These are phyloP conservation scores for Mormyrus hasselquistii DNA, from an alignment of 2,797 vertebrate genomes.

Conservation along the genomic window DNA sequence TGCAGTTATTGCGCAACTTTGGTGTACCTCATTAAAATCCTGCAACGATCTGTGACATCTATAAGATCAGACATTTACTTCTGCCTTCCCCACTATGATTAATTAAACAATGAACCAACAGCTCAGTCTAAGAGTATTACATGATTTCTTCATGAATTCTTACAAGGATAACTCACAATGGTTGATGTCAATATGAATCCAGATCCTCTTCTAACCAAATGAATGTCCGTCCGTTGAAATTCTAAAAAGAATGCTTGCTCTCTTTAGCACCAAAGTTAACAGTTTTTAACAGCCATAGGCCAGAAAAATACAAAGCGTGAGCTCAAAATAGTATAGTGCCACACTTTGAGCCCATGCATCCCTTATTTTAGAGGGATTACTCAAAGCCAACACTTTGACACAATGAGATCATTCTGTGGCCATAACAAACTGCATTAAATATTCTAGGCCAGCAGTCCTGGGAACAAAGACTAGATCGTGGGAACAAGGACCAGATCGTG, in stretches of 20 bases:
- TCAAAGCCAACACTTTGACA: constrained; percentile 70
- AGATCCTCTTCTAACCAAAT: constrained; percentile 6
- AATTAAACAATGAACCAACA: constrained; percentile 20
- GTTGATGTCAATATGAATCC: constrained; percentile 7
- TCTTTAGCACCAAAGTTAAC: constrained; percentile 4
- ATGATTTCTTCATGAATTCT: neutral
- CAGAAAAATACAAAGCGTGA: neutral
- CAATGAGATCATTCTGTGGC: constrained; percentile 69
- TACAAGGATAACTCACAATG: neutral
- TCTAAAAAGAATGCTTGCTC: neutral
- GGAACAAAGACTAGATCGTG: constrained; percentile 41
- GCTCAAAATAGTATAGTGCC: constrained; percentile 34
- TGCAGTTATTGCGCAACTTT: constrained; percentile 40
- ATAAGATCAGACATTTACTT: constrained; percentile 45
- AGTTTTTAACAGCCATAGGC: constrained; percentile 1
- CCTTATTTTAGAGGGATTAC: constrained; percentile 67
- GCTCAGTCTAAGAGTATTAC: constrained; percentile 6
- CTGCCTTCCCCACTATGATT: constrained; percentile 18
- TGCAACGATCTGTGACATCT: constrained; percentile 57
- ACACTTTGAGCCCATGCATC: constrained; percentile 33
- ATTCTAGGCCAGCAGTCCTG: constrained; percentile 63
- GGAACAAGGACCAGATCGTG: constrained; percentile 39
- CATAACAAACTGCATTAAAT: constrained; percentile 60
- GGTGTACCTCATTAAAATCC: constrained; percentile 47
- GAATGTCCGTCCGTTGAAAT: neutral